Evolutionary conservation across 2,113 vertebrate species (phyloP), one percentile per base, ranked within the genome.

Genomic region (Phalacrocorax aristotelis): DNA sequence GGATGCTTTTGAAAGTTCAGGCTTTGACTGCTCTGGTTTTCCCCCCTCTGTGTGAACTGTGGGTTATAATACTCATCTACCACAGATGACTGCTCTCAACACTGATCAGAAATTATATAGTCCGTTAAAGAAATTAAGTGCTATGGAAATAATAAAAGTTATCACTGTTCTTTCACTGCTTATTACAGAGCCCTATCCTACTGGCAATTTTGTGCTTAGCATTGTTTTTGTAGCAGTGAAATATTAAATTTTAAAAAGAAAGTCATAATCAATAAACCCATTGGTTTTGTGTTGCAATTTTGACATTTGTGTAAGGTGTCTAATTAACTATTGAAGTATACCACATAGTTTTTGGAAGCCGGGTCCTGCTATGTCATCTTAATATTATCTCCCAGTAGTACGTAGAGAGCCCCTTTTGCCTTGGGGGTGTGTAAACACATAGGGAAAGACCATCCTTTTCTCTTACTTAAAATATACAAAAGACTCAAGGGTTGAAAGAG

Each of bases 351-450:
- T 87, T 84, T 69, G 84, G n/a, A 74, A 92, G 27, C 42, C 44
- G 9, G 36, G 29, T 90, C 40, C 70, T 72, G 13, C 48, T 75
- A 0, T 34, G 12, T 51, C 57, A 18, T 21, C 69, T 68, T 36
- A 38, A 7, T 55, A 15, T 55, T 82, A 4, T 49, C 58, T 62
- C n/a, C 54, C 77, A 4, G 26, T 32, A 51, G 23, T 7, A 11
- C 2, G 3, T 2, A 32, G 65, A 62, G 21, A 52, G 1, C 8
- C 10, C 14, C 4, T 83, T 82, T 36, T 46, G 21, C 15, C 20
- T 64, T 46, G 10, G 8, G 10, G 10, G 7, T 25, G 2, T 17
- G 3, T 44, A 52, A 86, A n/a, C 8, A 49, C 1, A 0, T 30
- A n/a, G 3, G 8, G 38, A 55, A 46, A 89, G 38, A 51, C 13